Conservation (phyloP, 2,113 vertebrate species). For the Chionis minor region DNA sequence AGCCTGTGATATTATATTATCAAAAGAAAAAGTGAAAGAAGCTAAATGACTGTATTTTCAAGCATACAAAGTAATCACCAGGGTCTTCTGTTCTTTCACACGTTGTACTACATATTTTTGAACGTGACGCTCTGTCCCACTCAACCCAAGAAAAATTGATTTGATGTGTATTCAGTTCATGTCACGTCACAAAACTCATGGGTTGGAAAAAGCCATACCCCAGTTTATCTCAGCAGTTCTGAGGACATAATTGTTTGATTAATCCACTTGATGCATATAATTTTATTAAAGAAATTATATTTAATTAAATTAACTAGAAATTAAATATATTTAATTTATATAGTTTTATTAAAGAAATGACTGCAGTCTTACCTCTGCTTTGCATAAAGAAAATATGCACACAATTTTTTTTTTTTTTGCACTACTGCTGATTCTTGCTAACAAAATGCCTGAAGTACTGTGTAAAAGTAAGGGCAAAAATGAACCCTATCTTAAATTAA, state of each 20-base stretch:
- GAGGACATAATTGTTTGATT: background rate
- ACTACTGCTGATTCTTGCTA: background rate
- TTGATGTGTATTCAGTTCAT: background rate
- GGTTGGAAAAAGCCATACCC: background rate
- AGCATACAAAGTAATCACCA: background rate
- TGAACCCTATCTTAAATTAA: background rate
- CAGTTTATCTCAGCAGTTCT: background rate
- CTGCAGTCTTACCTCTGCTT: accelerated
- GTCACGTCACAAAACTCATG: background rate
- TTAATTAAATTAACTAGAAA: background rate
- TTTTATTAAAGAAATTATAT: background rate
- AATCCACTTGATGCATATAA: background rate
- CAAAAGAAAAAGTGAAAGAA: background rate
- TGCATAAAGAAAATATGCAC: background rate
- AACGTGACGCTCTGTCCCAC: background rate
- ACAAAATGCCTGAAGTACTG: background rate
- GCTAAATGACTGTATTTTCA: background rate
- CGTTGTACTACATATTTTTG: background rate
- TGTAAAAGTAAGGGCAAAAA: background rate
- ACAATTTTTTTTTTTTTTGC: background rate
- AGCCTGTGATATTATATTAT: background rate
- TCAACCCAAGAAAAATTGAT: background rate
- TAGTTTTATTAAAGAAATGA: background rate
- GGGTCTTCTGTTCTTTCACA: background rate
- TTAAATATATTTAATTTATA: background rate